Conservation (phyloP, 2,888 invertebrate genomes). For the Girardia tigrina region DNA sequence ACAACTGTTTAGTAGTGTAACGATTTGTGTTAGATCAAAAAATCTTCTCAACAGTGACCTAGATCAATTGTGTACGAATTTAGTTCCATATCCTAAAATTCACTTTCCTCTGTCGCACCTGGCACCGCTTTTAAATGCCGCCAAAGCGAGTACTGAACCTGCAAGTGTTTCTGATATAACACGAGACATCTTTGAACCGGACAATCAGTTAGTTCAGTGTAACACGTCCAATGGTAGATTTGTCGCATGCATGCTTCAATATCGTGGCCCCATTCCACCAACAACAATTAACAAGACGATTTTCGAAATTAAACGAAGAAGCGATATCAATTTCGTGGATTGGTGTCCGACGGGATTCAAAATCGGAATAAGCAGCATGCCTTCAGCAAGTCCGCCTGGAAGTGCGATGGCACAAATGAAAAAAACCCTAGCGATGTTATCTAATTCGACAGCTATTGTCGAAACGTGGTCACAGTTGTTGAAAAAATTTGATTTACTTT, state of each 20-base stretch:
- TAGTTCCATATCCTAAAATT: slow-evolving; percentile 34
- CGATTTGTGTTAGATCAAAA: slow-evolving; percentile 15
- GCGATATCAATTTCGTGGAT: slow-evolving; percentile 34
- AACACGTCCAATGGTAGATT: slow-evolving; percentile 35
- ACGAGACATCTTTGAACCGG: slow-evolving; percentile 24
- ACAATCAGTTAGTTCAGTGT: slow-evolving; percentile 34
- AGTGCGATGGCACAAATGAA: slow-evolving; percentile 57
- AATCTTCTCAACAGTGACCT: slow-evolving; percentile 30
- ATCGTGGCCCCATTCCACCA: slow-evolving; percentile 31
- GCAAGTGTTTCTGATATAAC: neutral
- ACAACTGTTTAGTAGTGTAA: slow-evolving; percentile 29
- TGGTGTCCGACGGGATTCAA: slow-evolving; percentile 37
- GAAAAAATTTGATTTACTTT: slow-evolving; percentile 61
- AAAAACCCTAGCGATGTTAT: slow-evolving; percentile 69
- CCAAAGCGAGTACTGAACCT: neutral
- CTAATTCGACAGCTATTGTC: slow-evolving; percentile 77
- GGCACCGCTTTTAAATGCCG: slow-evolving; percentile 18
- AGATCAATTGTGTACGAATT: slow-evolving; percentile 32
- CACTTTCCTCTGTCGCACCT: slow-evolving; percentile 29
- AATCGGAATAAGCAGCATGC: slow-evolving; percentile 30
- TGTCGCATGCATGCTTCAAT: slow-evolving; percentile 34
- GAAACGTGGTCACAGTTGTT: slow-evolving; percentile 69
- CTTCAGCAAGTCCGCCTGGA: slow-evolving; percentile 43
- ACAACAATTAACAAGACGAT: slow-evolving; percentile 29
- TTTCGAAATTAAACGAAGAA: slow-evolving; percentile 31